Evolutionary conservation across 2,797 vertebrate genomes (phyloP), one percentile per base, ranked within the genome.

Genomic region (Eulemur rubriventer): DNA sequence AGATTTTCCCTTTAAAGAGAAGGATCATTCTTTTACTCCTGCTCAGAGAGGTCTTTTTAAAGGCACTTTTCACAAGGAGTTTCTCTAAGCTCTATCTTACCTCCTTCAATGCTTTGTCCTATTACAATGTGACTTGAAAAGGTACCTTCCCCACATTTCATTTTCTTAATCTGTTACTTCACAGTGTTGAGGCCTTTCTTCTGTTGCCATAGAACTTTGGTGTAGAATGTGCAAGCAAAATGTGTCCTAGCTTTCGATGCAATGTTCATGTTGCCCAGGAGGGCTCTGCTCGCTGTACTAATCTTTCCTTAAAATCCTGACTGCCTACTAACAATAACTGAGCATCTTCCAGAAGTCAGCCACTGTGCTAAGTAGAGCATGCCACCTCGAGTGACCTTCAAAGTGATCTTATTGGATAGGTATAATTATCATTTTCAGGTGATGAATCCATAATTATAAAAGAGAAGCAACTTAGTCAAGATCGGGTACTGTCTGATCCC

Each of bases 41-140:
- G 67, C 24, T 83, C 50, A 17, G 0, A 96, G 41, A 90, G 22
- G 28, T 43, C 22, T 59, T 96, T 46, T 89, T 46, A 76, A 63
- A 94, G 17, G n/a, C 14, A 61, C 43, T 97, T 55, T 38, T 0
- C 76, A 41, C 72, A 6, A 6, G 4, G 55, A n/a, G 73, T 91
- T 96, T 52, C n/a, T 78, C 33, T 89, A 59, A 75, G 17, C 1
- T 0, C 8, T 18, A 18, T 46, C 75, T 84, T 11, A 7, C 17
- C 30, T 22, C 30, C 43, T 43, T 95, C 14, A 80, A 35, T 3
- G 57, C 26, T 78, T 69, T 92, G 17, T 61, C 55, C 43, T 55
- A 50, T 79, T 52, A 16, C 41, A 78, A 38, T 2, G 67, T 13
- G 46, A 82, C 33, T 89, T 41, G 33, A 17, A 33, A 67, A 75